Base-by-base conservation (phyloP, 2,888 invertebrate species). In the Hydropsyche betteni region DNA sequence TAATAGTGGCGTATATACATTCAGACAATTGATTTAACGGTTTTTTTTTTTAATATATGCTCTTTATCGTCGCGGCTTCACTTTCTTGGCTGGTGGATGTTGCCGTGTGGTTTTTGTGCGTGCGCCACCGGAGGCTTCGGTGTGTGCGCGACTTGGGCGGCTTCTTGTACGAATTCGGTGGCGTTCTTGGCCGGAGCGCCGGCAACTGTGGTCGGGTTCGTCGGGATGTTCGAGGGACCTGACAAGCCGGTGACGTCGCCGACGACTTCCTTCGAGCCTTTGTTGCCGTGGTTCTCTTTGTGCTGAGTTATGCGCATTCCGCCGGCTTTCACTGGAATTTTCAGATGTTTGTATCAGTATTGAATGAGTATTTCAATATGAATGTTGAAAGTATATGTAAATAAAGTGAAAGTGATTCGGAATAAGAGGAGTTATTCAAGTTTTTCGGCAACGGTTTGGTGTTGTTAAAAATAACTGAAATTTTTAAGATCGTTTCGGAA, bases 291-390 rank as follows among this genome's bases (percentile, higher is more conserved):
- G 5, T 91, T 89, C 0, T 88, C 85, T 84, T 96, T 96, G 83
- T 96, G 93, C 82, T 96, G 96, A 12, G 94, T 95, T 82, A 96
- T 95, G 80, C 96, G 89, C 95, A 95, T 96, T 2, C 96, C 95
- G 71, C 96, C 96, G 75, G 95, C 96, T 88, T 96, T 96, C 3
- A 95, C 96, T 96, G 85, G 72, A 77, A 79, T 64, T 24, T 8
- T 24, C 1, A 24, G 24, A 24, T 24, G 24, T 24, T 24, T 24
- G 24, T 24, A 2, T 24, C 24, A 24, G 24, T 24, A 24, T 2
- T 24, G 24, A 24, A 24, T 24, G 24, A 58, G 4, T 58, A 58
- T n/a, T n/a, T 64, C 10, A 8, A 6, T 33, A 12, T 16, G 16
- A 34, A 12, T 16, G 33, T 24, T 12, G 36, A 64, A 10, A 64